Evolutionary conservation across 2,797 vertebrate species (phyloP), one percentile per base, ranked within the genome.

Genomic region (Cheirogaleus major): DNA sequence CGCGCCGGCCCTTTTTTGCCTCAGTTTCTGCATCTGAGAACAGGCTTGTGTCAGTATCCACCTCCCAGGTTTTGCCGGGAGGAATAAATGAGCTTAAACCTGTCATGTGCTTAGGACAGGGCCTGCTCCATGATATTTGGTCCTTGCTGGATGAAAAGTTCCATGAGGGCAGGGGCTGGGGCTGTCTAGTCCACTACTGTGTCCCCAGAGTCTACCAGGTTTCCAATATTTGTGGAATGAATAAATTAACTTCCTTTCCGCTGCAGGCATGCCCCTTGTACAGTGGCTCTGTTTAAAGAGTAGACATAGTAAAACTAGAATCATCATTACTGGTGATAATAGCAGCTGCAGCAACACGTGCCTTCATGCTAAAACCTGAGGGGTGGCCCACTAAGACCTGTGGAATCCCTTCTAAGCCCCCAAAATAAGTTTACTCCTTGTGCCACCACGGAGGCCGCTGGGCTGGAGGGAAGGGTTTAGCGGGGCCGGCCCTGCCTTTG

Each of bases 261-360:
- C 9, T 6, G 70, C 13, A 67, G 89, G 48, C 23, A n/a, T 17
- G 25, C 2, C 45, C 45, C 41, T 35, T 61, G n/a, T 1, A 5
- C 27, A 35, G 83, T 38, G 38, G 61, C 80, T 65, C 43, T 88
- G 72, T 95, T 96, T 92, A 73, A 95, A 69, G 41, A 80, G 20
- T 35, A 96, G 89, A 89, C 48, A 63, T 17, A 61, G 41, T 59
- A 48, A 92, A 90, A 59, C 50, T 52, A 43, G 70, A 41, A 75
- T 82, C 73, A 65, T 38, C 20, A 8, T 81, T 86, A 70, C n/a
- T 80, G 38, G 55, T 87, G 67, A 70, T 63, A 91, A 65, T 1
- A 87, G 70, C 7, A 81, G 73, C 23, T 61, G 65, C 43, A 89
- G 63, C 35, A 55, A 50, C 67, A 90, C 6, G 69, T 2, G 59